Evolutionary conservation across 2,888 invertebrate genomes (phyloP).

Genomic region (Oegoconia quadripuncta): DNA sequence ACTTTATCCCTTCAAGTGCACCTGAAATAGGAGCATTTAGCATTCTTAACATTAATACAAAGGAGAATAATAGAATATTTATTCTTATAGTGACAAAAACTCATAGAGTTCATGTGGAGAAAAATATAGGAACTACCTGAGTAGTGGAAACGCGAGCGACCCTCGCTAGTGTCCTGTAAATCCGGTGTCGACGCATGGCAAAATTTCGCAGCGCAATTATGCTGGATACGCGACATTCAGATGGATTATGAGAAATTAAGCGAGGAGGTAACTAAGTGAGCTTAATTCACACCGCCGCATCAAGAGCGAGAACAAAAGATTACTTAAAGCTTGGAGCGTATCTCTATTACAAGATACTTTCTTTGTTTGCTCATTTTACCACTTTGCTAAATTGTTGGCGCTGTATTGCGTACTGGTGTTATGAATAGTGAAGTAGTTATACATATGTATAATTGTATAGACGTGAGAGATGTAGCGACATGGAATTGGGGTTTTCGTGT

Average conservation of each 20-base stretch:
- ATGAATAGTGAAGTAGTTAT: no score
- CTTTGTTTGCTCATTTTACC: constrained; percentile 8
- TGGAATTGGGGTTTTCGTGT: no score
- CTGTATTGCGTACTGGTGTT: no score
- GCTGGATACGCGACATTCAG: constrained; percentile 60
- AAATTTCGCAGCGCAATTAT: constrained; percentile 66
- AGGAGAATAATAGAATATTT: background rate
- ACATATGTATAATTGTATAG: no score
- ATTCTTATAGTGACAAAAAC: background rate
- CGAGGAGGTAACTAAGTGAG: constrained; percentile 57
- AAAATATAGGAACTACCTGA: background rate
- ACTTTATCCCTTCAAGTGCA: no score
- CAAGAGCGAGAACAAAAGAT: constrained; percentile 25
- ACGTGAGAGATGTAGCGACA: no score
- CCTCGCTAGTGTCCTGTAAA: constrained; percentile 9
- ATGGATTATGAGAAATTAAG: constrained; percentile 73
- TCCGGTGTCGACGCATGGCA: constrained; percentile 40
- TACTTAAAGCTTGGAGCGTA: constrained; percentile 23
- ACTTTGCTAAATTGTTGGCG: background rate
- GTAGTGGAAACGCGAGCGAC: no score
- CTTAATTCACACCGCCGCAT: constrained; percentile 53
- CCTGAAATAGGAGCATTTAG: no score
- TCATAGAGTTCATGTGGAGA: background rate
- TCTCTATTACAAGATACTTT: constrained; percentile 12
- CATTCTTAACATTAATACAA: no score